phyloP scores from a whole-genome alignment of 2,888 invertebrate species.

The Dioctria rufipes region DNA sequence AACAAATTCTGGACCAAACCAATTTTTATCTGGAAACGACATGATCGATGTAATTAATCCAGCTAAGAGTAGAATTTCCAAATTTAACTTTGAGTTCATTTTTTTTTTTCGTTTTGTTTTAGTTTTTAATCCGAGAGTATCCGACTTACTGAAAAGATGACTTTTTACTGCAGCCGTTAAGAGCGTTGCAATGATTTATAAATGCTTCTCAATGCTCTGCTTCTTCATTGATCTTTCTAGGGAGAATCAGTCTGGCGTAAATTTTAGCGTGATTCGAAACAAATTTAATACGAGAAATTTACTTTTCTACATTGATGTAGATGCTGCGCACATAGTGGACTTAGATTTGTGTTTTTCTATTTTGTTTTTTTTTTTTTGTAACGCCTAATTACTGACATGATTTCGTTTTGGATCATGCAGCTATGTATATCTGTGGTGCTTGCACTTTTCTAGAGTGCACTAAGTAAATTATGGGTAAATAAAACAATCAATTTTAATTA shows the following conservation, averaged over 20 bases:
- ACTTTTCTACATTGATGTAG: slow-evolving; percentile 17
- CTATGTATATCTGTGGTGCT: neutral
- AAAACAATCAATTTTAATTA: slow-evolving; percentile 31
- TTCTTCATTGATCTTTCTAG: slow-evolving; percentile 53
- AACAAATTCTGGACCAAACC: slow-evolving; percentile 75
- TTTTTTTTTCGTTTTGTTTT: too few species aligned
- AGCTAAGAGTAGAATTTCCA: slow-evolving; percentile 39
- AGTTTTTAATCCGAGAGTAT: slow-evolving; percentile 6
- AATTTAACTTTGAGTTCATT: slow-evolving; percentile 49
- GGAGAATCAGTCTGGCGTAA: slow-evolving; percentile 38
- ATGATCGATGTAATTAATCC: slow-evolving; percentile 57
- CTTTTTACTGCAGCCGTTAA: slow-evolving; percentile 55
- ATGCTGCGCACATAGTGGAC: neutral
- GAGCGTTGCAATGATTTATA: slow-evolving; percentile 57
- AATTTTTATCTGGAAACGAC: slow-evolving; percentile 61
- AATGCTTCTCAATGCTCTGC: slow-evolving; percentile 62
- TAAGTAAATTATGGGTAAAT: neutral
- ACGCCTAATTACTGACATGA: slow-evolving; percentile 29
- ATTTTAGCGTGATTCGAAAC: slow-evolving; percentile 37
- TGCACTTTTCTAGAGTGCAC: slow-evolving; percentile 16
- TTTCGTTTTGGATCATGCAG: neutral
- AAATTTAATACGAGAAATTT: slow-evolving; percentile 43
- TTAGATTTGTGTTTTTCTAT: too few species aligned
- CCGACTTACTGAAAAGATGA: slow-evolving; percentile 30
- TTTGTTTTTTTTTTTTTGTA: neutral